Percentiles rank a stretch among this genome's conserved stretches.
Conservation (phyloP, 2,113 vertebrate species). For the Hassar affinis region DNA sequence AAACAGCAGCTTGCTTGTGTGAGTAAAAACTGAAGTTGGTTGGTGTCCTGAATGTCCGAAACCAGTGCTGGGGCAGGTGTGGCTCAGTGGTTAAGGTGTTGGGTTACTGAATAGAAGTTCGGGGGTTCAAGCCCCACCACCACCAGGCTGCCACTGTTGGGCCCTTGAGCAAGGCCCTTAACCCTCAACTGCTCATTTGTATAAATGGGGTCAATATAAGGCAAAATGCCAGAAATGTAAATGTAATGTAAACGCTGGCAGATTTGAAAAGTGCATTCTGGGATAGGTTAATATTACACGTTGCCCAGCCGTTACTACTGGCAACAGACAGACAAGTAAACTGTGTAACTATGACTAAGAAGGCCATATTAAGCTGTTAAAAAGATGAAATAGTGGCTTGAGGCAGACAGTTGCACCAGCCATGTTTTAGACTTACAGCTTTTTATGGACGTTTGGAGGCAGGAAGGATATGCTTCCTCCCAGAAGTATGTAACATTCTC, state of each 20-base stretch:
- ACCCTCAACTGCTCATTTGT: no score
- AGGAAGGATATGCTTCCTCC: neutral
- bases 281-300: neutral
- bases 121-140: no score
- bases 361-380: neutral
- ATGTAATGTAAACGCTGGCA: no score
- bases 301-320: neutral
- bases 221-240: no score
- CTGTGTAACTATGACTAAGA: neutral
- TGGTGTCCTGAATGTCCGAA: neutral
- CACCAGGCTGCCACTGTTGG: no score
- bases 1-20: neutral
- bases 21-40: neutral
- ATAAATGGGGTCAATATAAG: no score
- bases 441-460: conserved; percentile 4
- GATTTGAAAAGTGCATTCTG: neutral
- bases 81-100: no score
- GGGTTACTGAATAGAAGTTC: no score
- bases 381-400: neutral
- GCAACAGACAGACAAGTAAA: conserved; percentile 13
- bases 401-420: neutral
- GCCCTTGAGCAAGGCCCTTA: no score
- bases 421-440: neutral
- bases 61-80: no score
- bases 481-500: neutral